These are phyloP conservation scores for Cinara cedri DNA, from an alignment of 2,888 invertebrate genomes.

Conservation along the genomic window DNA sequence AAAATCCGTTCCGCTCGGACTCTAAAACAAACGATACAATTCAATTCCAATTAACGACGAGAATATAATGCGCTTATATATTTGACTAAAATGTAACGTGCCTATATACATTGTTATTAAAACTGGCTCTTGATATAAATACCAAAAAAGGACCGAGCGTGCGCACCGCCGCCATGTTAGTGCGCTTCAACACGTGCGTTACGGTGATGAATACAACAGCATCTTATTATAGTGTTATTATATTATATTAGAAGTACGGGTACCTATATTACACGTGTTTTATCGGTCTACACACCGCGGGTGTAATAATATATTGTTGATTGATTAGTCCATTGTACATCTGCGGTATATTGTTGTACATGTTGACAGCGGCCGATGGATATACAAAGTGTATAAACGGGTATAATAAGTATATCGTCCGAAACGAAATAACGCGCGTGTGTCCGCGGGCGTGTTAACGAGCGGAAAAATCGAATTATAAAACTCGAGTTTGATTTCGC, in stretches of 20 bases:
- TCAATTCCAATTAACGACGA: too few relatives aligned
- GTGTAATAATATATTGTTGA: neutral
- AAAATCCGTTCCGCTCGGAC: too few relatives aligned
- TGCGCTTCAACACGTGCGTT: neutral
- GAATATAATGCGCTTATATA: neutral
- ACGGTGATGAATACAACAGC: too few relatives aligned
- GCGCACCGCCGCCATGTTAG: slow-evolving; percentile 25
- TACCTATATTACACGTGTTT: slow-evolving; percentile 14
- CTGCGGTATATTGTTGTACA: neutral
- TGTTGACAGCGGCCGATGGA: too few relatives aligned
- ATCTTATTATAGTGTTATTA: neutral
- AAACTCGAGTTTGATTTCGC: too few relatives aligned
- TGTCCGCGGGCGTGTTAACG: neutral
- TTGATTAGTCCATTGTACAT: slow-evolving; percentile 16
- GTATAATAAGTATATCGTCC: too few relatives aligned
- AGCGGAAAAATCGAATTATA: neutral
- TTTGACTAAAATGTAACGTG: neutral
- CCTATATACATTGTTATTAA: neutral
- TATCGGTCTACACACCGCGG: neutral
- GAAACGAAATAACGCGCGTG: neutral
- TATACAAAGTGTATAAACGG: too few relatives aligned
- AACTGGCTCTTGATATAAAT: slow-evolving; percentile 8
- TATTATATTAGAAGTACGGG: too few relatives aligned
- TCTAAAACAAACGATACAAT: too few relatives aligned
- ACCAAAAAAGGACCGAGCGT: slow-evolving; percentile 23